A percentile compares a stretch with the other conserved stretches of the same genome.
These are phyloP conservation scores for Crotalus tigris DNA, from an alignment of 2,113 vertebrate genomes.

Conservation along the genomic window DNA sequence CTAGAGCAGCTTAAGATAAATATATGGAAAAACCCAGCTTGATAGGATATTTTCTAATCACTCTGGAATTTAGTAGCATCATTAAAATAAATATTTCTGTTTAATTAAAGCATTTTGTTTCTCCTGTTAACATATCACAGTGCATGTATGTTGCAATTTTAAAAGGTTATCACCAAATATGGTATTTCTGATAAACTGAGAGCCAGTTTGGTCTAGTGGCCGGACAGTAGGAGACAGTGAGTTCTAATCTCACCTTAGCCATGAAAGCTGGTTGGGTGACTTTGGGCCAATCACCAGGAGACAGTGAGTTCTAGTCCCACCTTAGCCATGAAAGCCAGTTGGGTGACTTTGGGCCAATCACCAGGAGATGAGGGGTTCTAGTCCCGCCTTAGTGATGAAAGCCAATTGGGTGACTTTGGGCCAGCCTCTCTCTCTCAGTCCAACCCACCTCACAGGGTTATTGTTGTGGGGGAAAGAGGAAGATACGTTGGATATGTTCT, in stretches of 20 bases:
- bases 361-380: neutral
- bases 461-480: neutral
- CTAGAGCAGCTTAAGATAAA: neutral
- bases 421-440: neutral
- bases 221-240: neutral
- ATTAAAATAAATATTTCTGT: neutral
- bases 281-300: no score
- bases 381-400: neutral
- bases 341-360: no score
- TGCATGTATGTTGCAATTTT: neutral
- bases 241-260: no score
- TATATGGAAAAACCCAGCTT: neutral
- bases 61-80: neutral
- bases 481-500: neutral
- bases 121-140: no score
- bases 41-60: neutral
- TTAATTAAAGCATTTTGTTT: neutral
- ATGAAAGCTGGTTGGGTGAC: no score
- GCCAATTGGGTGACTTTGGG: neutral
- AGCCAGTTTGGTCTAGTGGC: neutral
- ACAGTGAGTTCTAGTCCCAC: rapidly evolving
- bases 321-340: neutral
- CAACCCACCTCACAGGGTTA: neutral
- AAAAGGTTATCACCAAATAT: neutral
- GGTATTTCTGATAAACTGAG: neutral